phyloP scores from a whole-genome alignment of 2,888 invertebrate species.

The Didymodactylos carnosus region DNA sequence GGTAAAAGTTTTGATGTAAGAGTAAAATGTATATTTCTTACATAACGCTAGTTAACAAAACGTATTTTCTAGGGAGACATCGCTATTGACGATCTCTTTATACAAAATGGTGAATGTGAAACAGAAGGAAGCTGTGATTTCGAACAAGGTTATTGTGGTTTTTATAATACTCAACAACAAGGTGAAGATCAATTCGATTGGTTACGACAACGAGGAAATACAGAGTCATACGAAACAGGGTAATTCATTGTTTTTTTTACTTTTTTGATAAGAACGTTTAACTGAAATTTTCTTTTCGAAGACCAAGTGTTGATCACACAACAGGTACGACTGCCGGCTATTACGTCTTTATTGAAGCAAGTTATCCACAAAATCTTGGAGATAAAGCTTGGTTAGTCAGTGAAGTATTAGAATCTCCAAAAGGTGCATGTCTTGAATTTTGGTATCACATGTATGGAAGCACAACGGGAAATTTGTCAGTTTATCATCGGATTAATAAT shows the following conservation, averaged over 20 bases:
- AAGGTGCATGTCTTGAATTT: conserved; percentile 1
- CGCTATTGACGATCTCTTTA: conserved; percentile 24
- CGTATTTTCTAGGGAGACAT: conserved; percentile 19
- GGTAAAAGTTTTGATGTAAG: not conserved
- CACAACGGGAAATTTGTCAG: not conserved
- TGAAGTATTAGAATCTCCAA: conserved; percentile 1
- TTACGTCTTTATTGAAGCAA: conserved; percentile 15
- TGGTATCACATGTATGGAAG: conserved; percentile 6
- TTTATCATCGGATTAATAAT: not conserved
- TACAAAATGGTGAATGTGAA: conserved; percentile 20
- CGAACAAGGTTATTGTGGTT: conserved; percentile 23
- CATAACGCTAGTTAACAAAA: not conserved
- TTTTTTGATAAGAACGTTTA: not conserved
- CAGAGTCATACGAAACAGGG: not conserved
- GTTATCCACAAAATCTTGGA: not conserved
- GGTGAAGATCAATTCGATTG: conserved; percentile 20
- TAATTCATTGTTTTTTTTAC: not conserved
- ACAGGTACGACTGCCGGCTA: conserved; percentile 15
- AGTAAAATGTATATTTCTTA: not conserved
- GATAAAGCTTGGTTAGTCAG: conserved; percentile 9
- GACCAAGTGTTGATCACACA: conserved; percentile 15
- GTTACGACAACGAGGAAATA: conserved; percentile 1
- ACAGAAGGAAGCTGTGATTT: conserved; percentile 21
- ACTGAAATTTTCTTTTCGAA: no score
- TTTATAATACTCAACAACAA: conserved; percentile 20